These are phyloP conservation scores for Griposia aprilina DNA, from an alignment of 2,888 invertebrate species.

Conservation along the genomic window DNA sequence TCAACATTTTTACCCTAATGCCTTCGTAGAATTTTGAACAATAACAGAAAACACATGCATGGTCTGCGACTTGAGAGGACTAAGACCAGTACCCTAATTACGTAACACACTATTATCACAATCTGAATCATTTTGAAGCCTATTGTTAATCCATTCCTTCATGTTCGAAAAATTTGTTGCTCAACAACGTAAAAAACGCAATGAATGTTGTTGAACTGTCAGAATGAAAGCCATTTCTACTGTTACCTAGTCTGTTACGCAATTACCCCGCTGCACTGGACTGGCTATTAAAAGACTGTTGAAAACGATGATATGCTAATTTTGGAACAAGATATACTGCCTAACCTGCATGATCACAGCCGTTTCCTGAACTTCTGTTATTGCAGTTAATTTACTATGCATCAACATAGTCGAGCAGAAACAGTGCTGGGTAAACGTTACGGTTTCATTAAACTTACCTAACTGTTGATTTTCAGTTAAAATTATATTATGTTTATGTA, in stretches of 20 bases:
- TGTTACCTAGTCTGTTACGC: too few species aligned
- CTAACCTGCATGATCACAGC: not conserved
- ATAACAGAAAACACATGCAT: too few species aligned
- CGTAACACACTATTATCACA: too few species aligned
- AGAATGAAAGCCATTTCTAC: too few species aligned
- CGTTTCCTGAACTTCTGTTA: not conserved
- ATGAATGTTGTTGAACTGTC: too few species aligned
- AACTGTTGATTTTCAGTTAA: slow-evolving; percentile 15
- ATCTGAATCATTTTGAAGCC: too few species aligned
- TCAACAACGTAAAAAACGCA: too few species aligned
- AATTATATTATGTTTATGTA: not conserved
- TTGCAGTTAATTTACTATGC: slow-evolving; percentile 22
- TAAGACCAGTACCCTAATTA: not conserved
- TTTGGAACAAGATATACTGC: not conserved
- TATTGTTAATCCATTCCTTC: too few species aligned
- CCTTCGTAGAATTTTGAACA: not conserved
- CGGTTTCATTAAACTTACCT: not conserved
- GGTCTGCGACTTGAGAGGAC: not conserved
- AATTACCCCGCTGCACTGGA: too few species aligned
- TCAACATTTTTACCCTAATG: not conserved
- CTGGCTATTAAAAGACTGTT: too few species aligned
- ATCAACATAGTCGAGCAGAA: slow-evolving; percentile 12
- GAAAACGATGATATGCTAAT: not conserved
- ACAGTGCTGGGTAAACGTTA: slow-evolving; percentile 1
- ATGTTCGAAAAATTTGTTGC: too few species aligned